Percentiles rank a stretch among this genome's conserved stretches.
Conservation (phyloP, 2,797 vertebrate genomes). For the Thamnophis elegans region DNA sequence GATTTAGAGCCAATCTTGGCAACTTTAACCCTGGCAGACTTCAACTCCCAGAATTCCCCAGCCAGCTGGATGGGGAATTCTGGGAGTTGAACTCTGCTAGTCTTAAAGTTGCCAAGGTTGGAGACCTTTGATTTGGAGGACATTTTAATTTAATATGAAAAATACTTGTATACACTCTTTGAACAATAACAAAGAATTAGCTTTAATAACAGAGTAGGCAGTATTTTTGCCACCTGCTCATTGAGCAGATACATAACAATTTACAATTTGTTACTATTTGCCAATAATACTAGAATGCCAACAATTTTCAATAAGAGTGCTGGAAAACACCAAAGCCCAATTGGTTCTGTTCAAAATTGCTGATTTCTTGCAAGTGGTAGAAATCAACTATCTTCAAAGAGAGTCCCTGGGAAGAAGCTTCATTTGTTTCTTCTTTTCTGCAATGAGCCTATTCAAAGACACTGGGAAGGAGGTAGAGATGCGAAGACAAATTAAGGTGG, state of each 20-base stretch:
- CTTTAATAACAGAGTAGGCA: neutral
- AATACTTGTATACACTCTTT: constrained; percentile 20
- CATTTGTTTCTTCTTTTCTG: neutral
- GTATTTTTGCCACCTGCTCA: neutral
- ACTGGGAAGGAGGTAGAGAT: neutral
- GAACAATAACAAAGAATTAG: constrained; percentile 9
- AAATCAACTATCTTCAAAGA: neutral
- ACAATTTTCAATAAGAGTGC: neutral
- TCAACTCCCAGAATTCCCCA: no score
- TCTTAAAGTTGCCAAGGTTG: no score
- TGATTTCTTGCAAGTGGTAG: neutral
- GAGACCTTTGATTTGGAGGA: neutral
- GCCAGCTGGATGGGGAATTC: no score
- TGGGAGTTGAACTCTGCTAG: no score
- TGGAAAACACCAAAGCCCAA: neutral
- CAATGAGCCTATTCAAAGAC: neutral
- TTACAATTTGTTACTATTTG: neutral
- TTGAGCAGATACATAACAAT: neutral
- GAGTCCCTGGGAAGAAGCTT: neutral
- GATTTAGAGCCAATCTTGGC: neutral
- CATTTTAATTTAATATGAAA: neutral
- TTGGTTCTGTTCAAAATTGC: neutral
- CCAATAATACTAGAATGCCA: neutral
- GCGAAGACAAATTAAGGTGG: neutral
- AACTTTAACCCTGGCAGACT: no score